Conservation (phyloP, 2,797 vertebrate genomes). For the Loriculus beryllinus region DNA sequence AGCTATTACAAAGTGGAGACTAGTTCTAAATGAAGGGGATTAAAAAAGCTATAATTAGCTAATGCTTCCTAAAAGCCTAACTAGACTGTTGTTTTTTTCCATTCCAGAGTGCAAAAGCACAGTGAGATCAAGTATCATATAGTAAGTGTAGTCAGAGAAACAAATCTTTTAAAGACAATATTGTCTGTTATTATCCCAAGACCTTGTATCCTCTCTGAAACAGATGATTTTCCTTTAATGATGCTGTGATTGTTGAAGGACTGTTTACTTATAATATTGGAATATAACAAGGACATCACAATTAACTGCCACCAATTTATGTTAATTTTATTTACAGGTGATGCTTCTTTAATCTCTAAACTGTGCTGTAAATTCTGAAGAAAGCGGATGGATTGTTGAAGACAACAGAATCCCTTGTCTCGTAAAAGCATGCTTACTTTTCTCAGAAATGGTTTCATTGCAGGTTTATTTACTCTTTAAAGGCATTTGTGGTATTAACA, state of each 20-base stretch:
- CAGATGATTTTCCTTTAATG: neutral
- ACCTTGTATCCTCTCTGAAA: neutral
- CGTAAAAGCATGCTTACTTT: neutral
- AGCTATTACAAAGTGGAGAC: neutral
- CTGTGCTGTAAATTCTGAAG: neutral
- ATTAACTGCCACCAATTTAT: neutral
- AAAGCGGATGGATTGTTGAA: neutral
- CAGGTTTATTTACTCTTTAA: neutral
- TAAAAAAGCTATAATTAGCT: constrained; percentile 47
- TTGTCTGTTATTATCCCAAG: neutral
- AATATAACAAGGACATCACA: neutral
- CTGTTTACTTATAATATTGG: neutral
- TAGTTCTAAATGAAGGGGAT: constrained; percentile 9
- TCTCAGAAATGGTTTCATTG: neutral
- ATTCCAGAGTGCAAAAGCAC: constrained; percentile 2
- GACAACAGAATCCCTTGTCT: neutral
- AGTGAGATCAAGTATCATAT: neutral
- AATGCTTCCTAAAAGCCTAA: constrained; percentile 44
- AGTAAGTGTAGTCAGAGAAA: neutral
- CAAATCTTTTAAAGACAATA: neutral
- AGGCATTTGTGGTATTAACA: neutral
- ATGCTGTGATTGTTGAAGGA: neutral
- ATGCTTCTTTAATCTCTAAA: neutral
- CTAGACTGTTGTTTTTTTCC: constrained; percentile 50
- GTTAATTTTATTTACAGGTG: neutral